Conservation (phyloP, 1,140 invertebrate species). For the Dufourea novaeangliae region DNA sequence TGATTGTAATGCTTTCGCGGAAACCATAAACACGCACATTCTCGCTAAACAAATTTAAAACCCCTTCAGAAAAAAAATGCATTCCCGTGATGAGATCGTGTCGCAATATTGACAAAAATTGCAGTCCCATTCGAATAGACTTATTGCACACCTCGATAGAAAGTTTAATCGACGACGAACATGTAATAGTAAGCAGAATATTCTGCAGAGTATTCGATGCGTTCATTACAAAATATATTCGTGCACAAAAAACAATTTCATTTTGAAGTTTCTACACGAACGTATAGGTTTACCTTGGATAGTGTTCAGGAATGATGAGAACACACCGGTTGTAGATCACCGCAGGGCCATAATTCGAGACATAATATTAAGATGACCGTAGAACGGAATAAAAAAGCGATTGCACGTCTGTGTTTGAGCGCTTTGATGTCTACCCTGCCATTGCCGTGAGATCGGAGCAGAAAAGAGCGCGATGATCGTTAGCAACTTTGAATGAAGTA, state of each 20-base stretch:
- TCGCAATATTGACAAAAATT: background rate
- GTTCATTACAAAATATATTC: no score
- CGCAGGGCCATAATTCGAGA: slow-evolving; percentile 75
- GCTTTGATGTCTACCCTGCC: slow-evolving; percentile 44
- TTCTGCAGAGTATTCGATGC: no score
- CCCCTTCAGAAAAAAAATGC: slow-evolving; percentile 2
- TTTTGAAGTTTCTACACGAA: slow-evolving; percentile 69
- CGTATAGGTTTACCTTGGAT: slow-evolving; percentile 70
- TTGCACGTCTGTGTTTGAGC: slow-evolving; percentile 32
- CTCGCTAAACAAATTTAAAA: background rate
- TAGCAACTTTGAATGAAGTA: background rate
- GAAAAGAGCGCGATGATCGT: slow-evolving; percentile 27
- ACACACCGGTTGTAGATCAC: slow-evolving; percentile 56
- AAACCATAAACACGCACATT: slow-evolving; percentile 67
- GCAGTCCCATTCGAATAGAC: no score
- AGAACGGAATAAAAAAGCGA: slow-evolving; percentile 73
- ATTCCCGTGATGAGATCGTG: background rate
- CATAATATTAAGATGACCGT: slow-evolving; percentile 79
- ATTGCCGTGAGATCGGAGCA: slow-evolving; percentile 57
- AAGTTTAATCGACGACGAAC: no score
- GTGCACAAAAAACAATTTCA: background rate
- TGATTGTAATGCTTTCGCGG: slow-evolving; percentile 64
- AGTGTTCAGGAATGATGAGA: slow-evolving; percentile 63
- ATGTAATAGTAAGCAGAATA: no score
- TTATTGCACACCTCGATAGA: no score